Evolutionary conservation across 1,140 invertebrate genomes (phyloP).

Genomic region (Aphelenchoides fujianensis): DNA sequence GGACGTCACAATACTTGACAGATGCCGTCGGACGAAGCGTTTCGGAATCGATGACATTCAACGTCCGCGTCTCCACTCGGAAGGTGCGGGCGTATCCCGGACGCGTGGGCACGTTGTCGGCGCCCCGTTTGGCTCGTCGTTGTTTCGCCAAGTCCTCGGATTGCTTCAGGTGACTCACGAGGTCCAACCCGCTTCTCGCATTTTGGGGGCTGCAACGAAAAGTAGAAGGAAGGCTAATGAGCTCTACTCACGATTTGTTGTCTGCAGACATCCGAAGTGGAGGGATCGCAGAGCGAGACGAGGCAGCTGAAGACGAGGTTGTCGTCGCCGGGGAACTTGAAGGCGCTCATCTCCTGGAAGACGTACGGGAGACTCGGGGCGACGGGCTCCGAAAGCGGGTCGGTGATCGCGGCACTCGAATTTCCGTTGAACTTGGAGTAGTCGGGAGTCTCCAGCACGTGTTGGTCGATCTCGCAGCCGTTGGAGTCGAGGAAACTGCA

Average conservation of each 20-base stretch:
- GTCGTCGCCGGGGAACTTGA: conserved; percentile 61
- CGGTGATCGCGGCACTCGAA: background rate
- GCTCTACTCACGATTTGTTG: conserved; percentile 50
- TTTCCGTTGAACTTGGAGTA: conserved; percentile 42
- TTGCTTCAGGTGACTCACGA: conserved; percentile 25
- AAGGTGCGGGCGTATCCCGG: conserved; percentile 39
- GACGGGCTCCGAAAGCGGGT: background rate
- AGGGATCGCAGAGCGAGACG: conserved; percentile 57
- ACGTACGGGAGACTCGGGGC: background rate
- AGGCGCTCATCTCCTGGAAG: conserved; percentile 59
- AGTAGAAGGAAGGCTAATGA: background rate
- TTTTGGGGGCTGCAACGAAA: conserved; percentile 55
- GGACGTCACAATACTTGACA: conserved; percentile 56
- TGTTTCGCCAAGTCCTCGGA: conserved; percentile 33
- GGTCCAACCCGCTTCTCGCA: conserved; percentile 31
- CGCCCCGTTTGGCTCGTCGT: conserved; percentile 21
- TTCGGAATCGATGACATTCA: conserved; percentile 59
- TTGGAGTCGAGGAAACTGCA: conserved; percentile 55
- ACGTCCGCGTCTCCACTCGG: conserved; percentile 45
- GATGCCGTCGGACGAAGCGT: conserved; percentile 50
- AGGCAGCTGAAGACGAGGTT: conserved; percentile 55
- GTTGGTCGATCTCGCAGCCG: conserved; percentile 58
- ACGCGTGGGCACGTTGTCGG: conserved; percentile 35
- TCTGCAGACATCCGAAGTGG: conserved; percentile 40
- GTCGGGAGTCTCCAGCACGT: conserved; percentile 59